phyloP scores from a whole-genome alignment of 2,888 invertebrate species.

The Drosophila quinaria region DNA sequence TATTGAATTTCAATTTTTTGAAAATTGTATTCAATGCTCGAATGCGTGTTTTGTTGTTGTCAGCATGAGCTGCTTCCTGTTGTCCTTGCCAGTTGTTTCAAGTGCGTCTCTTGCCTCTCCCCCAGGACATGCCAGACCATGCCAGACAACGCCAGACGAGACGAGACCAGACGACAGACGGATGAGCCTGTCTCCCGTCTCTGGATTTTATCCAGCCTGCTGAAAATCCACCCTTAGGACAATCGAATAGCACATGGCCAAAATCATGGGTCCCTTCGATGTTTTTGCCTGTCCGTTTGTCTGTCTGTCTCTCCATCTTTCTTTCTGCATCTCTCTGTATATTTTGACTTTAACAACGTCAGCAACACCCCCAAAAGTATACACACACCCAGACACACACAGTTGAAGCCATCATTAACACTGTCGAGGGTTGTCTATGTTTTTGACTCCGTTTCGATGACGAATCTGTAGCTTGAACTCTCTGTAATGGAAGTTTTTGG shows the following conservation, averaged over 20 bases:
- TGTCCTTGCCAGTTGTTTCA: slow-evolving; percentile 55
- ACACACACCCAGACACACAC: slow-evolving; percentile 32
- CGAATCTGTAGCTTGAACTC: slow-evolving; percentile 19
- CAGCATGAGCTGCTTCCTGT: slow-evolving; percentile 50
- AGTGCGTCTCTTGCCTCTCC: slow-evolving; percentile 33
- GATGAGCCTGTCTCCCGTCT: slow-evolving; percentile 11
- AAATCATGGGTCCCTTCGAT: slow-evolving; percentile 27
- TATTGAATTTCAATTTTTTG: slow-evolving; percentile 71
- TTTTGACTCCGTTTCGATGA: slow-evolving; percentile 27
- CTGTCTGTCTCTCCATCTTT: slow-evolving; percentile 35
- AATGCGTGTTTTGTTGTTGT: slow-evolving; percentile 63
- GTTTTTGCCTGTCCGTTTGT: slow-evolving; percentile 19
- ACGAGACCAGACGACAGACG: slow-evolving; percentile 24
- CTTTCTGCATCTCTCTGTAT: slow-evolving; percentile 51
- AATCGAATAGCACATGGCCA: slow-evolving; percentile 54
- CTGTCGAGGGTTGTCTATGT: slow-evolving; percentile 73
- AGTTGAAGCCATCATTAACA: slow-evolving; percentile 70
- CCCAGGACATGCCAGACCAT: slow-evolving; percentile 51
- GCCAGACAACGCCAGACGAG: slow-evolving; percentile 32
- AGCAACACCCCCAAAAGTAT: slow-evolving; percentile 72
- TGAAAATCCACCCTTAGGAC: slow-evolving; percentile 69
- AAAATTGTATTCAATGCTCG: slow-evolving; percentile 52
- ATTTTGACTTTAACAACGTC: slow-evolving; percentile 80
- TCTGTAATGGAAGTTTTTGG: slow-evolving; percentile 14
- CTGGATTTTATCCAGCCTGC: slow-evolving; percentile 39